Evolutionary conservation across 2,797 vertebrate genomes (phyloP).

Genomic region (Arrhamphus sclerolepis): DNA sequence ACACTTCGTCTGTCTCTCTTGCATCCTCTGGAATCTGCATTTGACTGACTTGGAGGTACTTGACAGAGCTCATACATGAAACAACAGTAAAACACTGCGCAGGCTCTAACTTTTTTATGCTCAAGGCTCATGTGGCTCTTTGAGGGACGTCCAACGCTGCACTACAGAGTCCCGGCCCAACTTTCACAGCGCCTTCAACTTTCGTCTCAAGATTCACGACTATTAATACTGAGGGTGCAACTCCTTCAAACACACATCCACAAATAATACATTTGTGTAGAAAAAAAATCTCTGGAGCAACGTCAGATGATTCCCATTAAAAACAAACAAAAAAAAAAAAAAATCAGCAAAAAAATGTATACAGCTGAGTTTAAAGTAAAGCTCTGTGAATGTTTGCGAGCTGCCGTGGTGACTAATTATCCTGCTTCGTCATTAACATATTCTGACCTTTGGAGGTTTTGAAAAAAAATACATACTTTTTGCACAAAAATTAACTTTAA

Average conservation of each 20-base stretch:
- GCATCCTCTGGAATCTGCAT: slow-evolving; percentile 74
- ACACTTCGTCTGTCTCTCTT: slow-evolving; percentile 59
- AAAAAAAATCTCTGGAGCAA: slow-evolving; percentile 57
- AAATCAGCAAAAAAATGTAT: slow-evolving; percentile 48
- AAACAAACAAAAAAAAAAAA: slow-evolving; percentile 36
- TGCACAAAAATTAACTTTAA: too few species aligned
- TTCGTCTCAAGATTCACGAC: slow-evolving; percentile 49
- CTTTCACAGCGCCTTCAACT: slow-evolving; percentile 48
- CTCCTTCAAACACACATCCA: slow-evolving; percentile 31
- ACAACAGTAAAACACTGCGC: slow-evolving; percentile 49
- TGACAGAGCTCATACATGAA: slow-evolving; percentile 74
- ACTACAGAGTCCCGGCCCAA: slow-evolving; percentile 39
- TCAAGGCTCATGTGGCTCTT: slow-evolving; percentile 61
- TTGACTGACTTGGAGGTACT: slow-evolving; percentile 78
- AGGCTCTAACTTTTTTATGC: slow-evolving; percentile 58
- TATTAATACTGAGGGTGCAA: slow-evolving; percentile 63
- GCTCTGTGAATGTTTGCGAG: slow-evolving; percentile 50
- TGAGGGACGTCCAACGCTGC: slow-evolving; percentile 64
- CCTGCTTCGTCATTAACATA: slow-evolving; percentile 17
- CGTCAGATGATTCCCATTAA: slow-evolving; percentile 60
- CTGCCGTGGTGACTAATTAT: slow-evolving; percentile 57
- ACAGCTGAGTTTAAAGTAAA: slow-evolving; percentile 43
- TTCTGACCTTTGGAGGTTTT: slow-evolving; percentile 27
- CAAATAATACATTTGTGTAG: slow-evolving; percentile 33
- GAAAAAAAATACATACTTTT: neutral